Evolutionary conservation across 2,888 invertebrate genomes (phyloP).

Genomic region (Smittia sp.): DNA sequence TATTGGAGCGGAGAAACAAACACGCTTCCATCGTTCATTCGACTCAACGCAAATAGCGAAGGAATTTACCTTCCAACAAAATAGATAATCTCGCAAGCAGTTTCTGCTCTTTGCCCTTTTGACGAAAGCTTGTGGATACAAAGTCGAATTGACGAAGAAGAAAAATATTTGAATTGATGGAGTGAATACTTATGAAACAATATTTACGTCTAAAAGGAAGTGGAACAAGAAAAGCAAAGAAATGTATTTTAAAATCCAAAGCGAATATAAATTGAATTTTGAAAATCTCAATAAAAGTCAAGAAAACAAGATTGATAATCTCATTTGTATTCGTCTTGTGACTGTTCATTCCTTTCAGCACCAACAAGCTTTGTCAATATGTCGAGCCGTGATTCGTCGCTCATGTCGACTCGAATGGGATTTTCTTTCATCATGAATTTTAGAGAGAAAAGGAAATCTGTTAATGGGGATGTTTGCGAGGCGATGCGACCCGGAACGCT

Average conservation of each 20-base stretch:
- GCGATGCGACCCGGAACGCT: too few species aligned
- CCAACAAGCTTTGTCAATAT: too few species aligned
- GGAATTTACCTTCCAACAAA: not conserved
- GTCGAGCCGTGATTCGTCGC: too few species aligned
- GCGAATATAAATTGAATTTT: conserved; percentile 1
- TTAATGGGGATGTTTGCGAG: too few species aligned
- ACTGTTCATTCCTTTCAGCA: too few species aligned
- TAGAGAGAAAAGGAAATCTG: too few species aligned
- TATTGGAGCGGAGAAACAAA: too few species aligned
- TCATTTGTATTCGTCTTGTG: not conserved
- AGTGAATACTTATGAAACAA: conserved; percentile 14
- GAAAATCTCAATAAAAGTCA: conserved; percentile 23
- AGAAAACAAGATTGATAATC: not conserved
- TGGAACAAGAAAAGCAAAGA: not conserved
- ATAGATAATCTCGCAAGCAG: too few species aligned
- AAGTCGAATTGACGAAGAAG: not conserved
- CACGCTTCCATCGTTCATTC: not conserved
- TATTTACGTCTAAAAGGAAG: conserved; percentile 2
- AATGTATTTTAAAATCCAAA: not conserved
- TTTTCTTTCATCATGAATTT: too few species aligned
- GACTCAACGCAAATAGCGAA: not conserved
- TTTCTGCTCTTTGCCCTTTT: not conserved
- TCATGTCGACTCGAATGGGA: too few species aligned
- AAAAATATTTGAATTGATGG: not conserved
- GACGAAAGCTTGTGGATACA: not conserved